Base-by-base conservation (phyloP, 1,140 invertebrate genomes). In the Drosophila arawakana region DNA sequence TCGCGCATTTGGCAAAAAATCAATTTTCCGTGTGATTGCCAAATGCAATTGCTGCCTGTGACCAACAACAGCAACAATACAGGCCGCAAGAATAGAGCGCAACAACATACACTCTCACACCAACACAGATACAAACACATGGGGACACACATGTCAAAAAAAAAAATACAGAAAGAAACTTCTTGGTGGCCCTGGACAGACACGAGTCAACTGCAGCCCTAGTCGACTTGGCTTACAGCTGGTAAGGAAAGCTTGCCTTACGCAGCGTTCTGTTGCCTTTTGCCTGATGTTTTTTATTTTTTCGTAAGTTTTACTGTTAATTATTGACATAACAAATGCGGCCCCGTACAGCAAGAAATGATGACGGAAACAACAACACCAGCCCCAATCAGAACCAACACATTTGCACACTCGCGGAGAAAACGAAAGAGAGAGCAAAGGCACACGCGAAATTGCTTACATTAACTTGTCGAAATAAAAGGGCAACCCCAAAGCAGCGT, bases 251-350 rank as follows among this genome's bases (percentile, higher is more conserved):
- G 54, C 65, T 70, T 46, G 63, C 58, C 73, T 55, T 61, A 86
- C 83, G 84, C 83, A 78, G 68, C 11, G 37, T 61, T 68, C 55
- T 60, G 47, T 58, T 47, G 55, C 60, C 58, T 79, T 67, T 67
- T 73, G 59, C 35, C 25, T 50, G 57, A 5, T 30, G 3, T 30
- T 30, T 57, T 37, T 76, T 68, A 49, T 39, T 57, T 37, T 68
- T 57, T 39, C 62, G 34, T 67, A 80, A 70, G 63, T 70, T 71
- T 75, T 74, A 63, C 62, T 80, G 84, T 82, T 88, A 89, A 88
- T 88, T 88, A 88, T 88, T 88, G 83, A 88, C 83, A 88, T 88
- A 88, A 88, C 83, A 88, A 86, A 89, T 80, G 80, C 55, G 80
- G 69, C 65, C 55, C 59, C 58, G 25, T 15, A 55, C 54, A 52